These are phyloP conservation scores for Yponomeuta sedellus DNA, from an alignment of 2,888 invertebrate genomes.

Conservation along the genomic window DNA sequence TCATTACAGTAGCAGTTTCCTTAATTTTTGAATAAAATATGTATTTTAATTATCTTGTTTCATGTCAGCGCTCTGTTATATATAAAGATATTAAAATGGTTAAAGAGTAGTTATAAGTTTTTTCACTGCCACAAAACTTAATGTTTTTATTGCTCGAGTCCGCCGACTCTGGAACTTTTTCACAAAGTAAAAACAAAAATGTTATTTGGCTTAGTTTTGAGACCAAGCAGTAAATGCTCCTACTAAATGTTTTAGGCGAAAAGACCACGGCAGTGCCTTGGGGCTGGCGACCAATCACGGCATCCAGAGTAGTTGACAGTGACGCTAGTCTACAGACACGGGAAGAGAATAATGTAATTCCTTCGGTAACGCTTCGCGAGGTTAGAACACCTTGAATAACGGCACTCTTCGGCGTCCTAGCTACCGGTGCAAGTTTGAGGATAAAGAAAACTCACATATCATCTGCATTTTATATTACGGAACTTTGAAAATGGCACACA, in stretches of 20 bases:
- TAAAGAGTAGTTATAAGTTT: too few species aligned
- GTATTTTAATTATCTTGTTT: too few species aligned
- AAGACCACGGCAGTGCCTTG: background rate
- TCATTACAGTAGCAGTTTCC: too few species aligned
- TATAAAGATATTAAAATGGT: too few species aligned
- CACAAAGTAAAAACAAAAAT: background rate
- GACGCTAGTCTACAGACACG: background rate
- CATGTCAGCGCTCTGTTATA: too few species aligned
- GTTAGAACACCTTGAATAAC: background rate
- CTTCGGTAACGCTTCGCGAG: background rate
- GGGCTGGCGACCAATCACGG: background rate
- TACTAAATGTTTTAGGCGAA: background rate
- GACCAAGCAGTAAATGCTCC: background rate
- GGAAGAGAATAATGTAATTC: background rate
- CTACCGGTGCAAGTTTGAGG: background rate
- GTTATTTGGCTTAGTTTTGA: background rate
- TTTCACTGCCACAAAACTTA: too few species aligned
- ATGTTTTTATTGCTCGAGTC: too few species aligned
- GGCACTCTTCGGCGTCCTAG: background rate
- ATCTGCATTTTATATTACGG: conserved; percentile 25
- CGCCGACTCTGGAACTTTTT: background rate
- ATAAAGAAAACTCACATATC: conserved; percentile 2
- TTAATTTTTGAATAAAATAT: too few species aligned
- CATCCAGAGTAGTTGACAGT: background rate
- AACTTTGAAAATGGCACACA: conserved; percentile 71